Conservation (phyloP, 2,888 invertebrate genomes). For the Papilio elwesi region DNA sequence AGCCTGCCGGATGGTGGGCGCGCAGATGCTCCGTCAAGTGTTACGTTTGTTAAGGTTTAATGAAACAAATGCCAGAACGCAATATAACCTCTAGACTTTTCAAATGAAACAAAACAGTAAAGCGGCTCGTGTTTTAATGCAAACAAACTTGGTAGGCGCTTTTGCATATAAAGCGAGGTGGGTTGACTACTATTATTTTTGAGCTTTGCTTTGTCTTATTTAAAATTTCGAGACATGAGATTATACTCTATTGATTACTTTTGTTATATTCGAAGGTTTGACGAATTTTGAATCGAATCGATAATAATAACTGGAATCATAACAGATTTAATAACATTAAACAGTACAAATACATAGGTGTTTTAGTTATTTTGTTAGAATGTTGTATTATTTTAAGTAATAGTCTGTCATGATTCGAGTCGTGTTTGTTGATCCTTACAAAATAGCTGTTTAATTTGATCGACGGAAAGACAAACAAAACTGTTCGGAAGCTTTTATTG, state of each 20-base stretch:
- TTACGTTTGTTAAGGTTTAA: constrained; percentile 63
- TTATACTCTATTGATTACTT: constrained; percentile 48
- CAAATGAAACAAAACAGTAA: constrained; percentile 83
- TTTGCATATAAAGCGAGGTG: constrained; percentile 85
- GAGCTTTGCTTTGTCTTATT: constrained; percentile 82
- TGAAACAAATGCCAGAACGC: constrained; percentile 82
- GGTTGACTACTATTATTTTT: constrained; percentile 82
- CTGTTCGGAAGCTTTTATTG: constrained; percentile 74
- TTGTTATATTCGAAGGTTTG: constrained; percentile 48
- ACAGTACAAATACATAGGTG: constrained; percentile 2
- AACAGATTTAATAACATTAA: constrained; percentile 28
- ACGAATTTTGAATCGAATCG: constrained; percentile 28
- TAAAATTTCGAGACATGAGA: constrained; percentile 56
- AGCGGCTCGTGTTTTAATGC: constrained; percentile 85
- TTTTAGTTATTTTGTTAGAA: constrained; percentile 34
- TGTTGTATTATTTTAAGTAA: constrained; percentile 38
- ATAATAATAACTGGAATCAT: constrained; percentile 37
- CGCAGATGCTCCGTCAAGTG: constrained; percentile 63
- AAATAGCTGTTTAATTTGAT: constrained; percentile 58
- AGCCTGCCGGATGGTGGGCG: constrained; percentile 72
- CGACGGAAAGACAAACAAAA: constrained; percentile 78
- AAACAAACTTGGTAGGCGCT: constrained; percentile 84
- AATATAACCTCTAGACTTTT: constrained; percentile 83
- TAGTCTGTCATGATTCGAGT: constrained; percentile 77
- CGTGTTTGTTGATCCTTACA: constrained; percentile 56